Evolutionary conservation across 1,140 invertebrate species (phyloP).

Genomic region (Onthophagus taurus): DNA sequence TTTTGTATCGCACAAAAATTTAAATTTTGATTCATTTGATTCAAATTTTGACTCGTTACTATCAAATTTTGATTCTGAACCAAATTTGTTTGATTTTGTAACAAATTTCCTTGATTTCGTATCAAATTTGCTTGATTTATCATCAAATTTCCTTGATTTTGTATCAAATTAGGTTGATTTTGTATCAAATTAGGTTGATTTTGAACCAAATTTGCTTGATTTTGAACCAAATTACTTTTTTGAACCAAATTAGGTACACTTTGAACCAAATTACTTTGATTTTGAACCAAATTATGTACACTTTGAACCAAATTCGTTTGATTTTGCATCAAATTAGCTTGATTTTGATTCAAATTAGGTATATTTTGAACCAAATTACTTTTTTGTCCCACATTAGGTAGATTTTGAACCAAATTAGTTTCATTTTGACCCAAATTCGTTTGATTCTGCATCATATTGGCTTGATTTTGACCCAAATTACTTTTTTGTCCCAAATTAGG

Average conservation of each 20-base stretch:
- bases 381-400: background rate
- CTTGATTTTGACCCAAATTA: too few relatives aligned
- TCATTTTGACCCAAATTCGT: background rate
- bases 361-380: too few relatives aligned
- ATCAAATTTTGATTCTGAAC: too few relatives aligned
- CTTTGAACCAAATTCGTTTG: background rate
- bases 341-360: too few relatives aligned
- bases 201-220: background rate
- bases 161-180: background rate
- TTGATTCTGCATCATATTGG: conserved; percentile 1
- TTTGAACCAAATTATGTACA: background rate
- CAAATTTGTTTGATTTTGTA: background rate
- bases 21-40: too few relatives aligned
- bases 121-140: background rate
- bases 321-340: too few relatives aligned
- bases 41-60: too few relatives aligned
- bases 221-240: background rate
- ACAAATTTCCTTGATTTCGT: background rate
- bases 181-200: background rate
- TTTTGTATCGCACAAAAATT: too few relatives aligned
- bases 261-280: background rate
- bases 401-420: background rate
- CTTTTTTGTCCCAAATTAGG: background rate
- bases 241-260: background rate
- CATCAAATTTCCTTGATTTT: background rate